Conservation (phyloP, 1,140 invertebrate species). For the Heliconius hewitsoni region DNA sequence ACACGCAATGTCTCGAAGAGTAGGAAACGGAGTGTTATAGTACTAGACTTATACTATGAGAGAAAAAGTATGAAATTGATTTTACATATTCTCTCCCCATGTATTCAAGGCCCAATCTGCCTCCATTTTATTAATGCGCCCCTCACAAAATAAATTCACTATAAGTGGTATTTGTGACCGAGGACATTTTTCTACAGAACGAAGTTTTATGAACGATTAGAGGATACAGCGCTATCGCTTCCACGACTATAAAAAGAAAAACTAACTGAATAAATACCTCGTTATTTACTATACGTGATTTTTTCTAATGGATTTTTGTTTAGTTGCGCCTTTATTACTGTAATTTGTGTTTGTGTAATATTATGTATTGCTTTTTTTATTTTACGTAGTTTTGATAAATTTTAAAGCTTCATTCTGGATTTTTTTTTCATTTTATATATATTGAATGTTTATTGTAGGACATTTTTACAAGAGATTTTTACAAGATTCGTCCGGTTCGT, state of each 20-base stretch:
- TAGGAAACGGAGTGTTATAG: too few species aligned
- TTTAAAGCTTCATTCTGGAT: too few species aligned
- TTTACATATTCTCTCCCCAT: not conserved
- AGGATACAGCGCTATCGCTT: constrained; percentile 26
- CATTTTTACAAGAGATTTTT: too few species aligned
- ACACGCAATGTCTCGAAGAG: too few species aligned
- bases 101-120: constrained; percentile 8
- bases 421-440: too few species aligned
- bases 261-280: constrained; percentile 33
- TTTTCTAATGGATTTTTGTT: constrained; percentile 25
- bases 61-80: not conserved
- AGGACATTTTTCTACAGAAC: constrained; percentile 42
- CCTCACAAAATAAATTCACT: constrained; percentile 57
- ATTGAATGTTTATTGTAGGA: too few species aligned
- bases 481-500: too few species aligned
- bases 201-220: constrained; percentile 47
- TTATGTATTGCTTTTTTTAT: not conserved
- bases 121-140: constrained; percentile 53
- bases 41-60: too few species aligned
- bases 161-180: constrained; percentile 64
- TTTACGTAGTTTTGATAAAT: too few species aligned
- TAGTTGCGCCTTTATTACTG: not conserved
- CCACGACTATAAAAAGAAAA: constrained; percentile 25
- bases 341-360: not conserved
- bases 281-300: constrained; percentile 27